Evolutionary conservation across 2,888 invertebrate genomes (phyloP).

Genomic region (Melieria crassipennis): DNA sequence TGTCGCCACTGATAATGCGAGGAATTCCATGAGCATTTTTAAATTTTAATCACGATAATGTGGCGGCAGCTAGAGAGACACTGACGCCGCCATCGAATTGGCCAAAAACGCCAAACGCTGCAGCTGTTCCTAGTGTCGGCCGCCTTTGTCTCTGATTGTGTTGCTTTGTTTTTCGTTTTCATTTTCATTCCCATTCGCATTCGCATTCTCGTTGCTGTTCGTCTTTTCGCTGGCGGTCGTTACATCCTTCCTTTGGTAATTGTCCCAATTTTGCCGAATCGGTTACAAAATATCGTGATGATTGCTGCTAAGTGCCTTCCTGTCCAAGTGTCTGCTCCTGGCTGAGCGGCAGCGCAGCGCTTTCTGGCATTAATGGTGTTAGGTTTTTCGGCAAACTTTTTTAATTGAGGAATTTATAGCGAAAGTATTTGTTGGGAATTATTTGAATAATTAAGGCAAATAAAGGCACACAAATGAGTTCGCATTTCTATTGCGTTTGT

Average conservation of each 20-base stretch:
- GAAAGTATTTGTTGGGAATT: slow-evolving; percentile 27
- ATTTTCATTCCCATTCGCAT: background rate
- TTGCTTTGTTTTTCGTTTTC: background rate
- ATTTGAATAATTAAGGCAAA: slow-evolving; percentile 32
- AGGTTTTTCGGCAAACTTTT: slow-evolving; percentile 11
- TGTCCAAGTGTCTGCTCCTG: slow-evolving; percentile 17
- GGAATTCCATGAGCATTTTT: slow-evolving; percentile 42
- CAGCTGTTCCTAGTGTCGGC: no score
- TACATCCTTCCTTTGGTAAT: slow-evolving; percentile 34
- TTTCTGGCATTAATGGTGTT: background rate
- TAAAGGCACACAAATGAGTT: background rate
- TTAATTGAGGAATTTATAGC: slow-evolving; percentile 24
- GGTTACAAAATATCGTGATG: slow-evolving; percentile 57
- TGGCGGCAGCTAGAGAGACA: slow-evolving; percentile 39
- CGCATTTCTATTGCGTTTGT: slow-evolving; percentile 13
- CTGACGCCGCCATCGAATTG: background rate
- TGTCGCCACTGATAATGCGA: background rate
- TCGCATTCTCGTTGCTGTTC: background rate
- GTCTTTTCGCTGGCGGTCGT: background rate
- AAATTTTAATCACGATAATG: slow-evolving; percentile 54
- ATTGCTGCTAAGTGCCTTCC: slow-evolving; percentile 52
- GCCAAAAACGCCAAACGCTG: no score
- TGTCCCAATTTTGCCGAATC: slow-evolving; percentile 51
- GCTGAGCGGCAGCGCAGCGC: background rate
- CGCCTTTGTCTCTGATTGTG: no score